phyloP scores from a whole-genome alignment of 2,888 invertebrate genomes.

The Polyommatus icarus region DNA sequence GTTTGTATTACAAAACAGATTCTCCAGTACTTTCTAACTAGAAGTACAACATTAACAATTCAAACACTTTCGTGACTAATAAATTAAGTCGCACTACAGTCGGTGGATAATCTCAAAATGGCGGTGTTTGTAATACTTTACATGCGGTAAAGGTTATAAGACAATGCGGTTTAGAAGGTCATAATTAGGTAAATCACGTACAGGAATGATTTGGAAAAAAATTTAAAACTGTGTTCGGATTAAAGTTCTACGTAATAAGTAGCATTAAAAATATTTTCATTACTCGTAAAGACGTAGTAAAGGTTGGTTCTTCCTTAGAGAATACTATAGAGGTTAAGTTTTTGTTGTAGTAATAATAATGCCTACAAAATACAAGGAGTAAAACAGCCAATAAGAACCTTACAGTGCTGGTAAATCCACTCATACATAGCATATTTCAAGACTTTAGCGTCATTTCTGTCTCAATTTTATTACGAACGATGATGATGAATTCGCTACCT shows the following conservation, averaged over 20 bases:
- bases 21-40: conserved; percentile 50
- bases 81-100: conserved; percentile 66
- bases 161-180: not conserved
- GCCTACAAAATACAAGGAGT: too few relatives aligned
- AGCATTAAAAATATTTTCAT: too few relatives aligned
- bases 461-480: not conserved
- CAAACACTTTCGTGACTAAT: conserved; percentile 72
- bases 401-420: too few relatives aligned
- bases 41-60: conserved; percentile 69
- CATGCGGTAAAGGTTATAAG: conserved; percentile 43
- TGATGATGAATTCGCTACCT: conserved; percentile 39
- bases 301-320: too few relatives aligned
- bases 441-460: not conserved
- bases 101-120: conserved; percentile 68
- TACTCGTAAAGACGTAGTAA: too few relatives aligned
- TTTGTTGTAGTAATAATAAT: too few relatives aligned
- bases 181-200: too few relatives aligned
- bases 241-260: too few relatives aligned
- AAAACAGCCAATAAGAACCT: too few relatives aligned
- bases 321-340: too few relatives aligned
- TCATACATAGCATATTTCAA: not conserved
- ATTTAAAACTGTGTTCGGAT: too few relatives aligned
- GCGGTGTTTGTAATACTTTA: conserved; percentile 61
- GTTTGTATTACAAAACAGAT: conserved; percentile 41
- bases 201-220: too few relatives aligned